Base-by-base conservation (phyloP, 2,888 invertebrate species). In the Folsomia candida region DNA sequence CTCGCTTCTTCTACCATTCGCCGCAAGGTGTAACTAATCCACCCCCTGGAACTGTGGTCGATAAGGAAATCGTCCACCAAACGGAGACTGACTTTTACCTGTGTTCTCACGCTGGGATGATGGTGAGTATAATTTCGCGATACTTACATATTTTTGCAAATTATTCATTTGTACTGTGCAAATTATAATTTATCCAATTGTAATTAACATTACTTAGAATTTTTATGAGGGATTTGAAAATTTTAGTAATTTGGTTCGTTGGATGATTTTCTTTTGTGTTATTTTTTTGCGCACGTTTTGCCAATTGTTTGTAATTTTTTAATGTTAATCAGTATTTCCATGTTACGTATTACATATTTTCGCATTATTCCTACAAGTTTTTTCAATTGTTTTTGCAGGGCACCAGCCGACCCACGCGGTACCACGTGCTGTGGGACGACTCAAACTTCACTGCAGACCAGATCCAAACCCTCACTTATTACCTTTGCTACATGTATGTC, bases 371-470 rank as follows among this genome's bases (percentile, higher is more conserved):
- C n/a, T n/a, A 47, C 9, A 11, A 47, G 18, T 47, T 11, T 18
- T 47, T 47, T 9, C 47, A 11, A 11, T 11, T 47, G 18, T 47
- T 47, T 47, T 47, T 47, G 18, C 57, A 64, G 64, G 64, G 64
- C 20, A 64, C 64, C 18, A 64, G 64, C 51, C 64, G 64, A 4
- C 64, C 64, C n/a, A 64, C 64, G 11, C 26, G 93, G 78, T 95
- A 94, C 83, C 90, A 91, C 82, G 89, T 91, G 0, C 84, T 96
- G 22, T 90, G 89, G 85, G 93, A 96, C 82, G 93, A 94, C 79
- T 87, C 87, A 65, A 81, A 87, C 1, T 86, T 93, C 77, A 84
- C 86, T 0, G 88, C 90, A 76, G 89, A 93, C 82, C 88, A 91
- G 69, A 86, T 95, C 63, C 92, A 95, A 81, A 86, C 88, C 77